Percentiles rank a stretch among this genome's conserved stretches.
Conservation (phyloP, 1,140 invertebrate genomes). For the Trichonephila clavipes region DNA sequence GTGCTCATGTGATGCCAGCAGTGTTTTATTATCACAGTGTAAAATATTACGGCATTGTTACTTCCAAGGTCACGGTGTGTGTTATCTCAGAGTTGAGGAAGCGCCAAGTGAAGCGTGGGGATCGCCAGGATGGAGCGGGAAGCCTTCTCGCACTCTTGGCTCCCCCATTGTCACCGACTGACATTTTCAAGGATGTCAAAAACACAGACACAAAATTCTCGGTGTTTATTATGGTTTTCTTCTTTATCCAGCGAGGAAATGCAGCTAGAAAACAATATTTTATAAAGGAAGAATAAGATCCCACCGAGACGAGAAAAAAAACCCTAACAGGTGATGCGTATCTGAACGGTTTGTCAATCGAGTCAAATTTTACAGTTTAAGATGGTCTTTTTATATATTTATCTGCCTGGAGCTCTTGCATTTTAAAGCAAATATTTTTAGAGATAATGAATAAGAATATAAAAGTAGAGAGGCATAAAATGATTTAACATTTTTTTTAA, state of each 20-base stretch:
- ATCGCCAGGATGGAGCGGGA: not conserved
- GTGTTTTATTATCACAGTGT: constrained; percentile 45
- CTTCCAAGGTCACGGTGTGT: not conserved
- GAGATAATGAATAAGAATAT: no score
- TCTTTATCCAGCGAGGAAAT: not conserved
- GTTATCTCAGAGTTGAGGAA: constrained; percentile 21
- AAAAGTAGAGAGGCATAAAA: no score
- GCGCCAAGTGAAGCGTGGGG: not conserved
- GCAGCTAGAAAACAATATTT: not conserved
- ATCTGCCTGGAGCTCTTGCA: no score
- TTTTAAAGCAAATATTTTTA: no score
- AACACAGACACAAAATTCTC: not conserved
- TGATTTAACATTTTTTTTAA: no score
- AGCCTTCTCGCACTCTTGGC: not conserved
- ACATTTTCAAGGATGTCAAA: constrained; percentile 9
- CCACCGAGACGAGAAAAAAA: no score
- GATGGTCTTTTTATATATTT: not conserved
- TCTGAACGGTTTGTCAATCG: not conserved
- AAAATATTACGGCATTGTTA: constrained; percentile 55
- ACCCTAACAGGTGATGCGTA: not conserved
- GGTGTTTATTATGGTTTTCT: not conserved
- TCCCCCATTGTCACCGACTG: not conserved
- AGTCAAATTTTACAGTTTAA: not conserved
- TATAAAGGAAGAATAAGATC: not conserved
- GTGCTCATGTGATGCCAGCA: constrained; percentile 36